Percentiles rank a stretch among this genome's conserved stretches.
These are phyloP conservation scores for Chrosomus eos DNA, from an alignment of 2,797 vertebrate genomes.

Conservation along the genomic window DNA sequence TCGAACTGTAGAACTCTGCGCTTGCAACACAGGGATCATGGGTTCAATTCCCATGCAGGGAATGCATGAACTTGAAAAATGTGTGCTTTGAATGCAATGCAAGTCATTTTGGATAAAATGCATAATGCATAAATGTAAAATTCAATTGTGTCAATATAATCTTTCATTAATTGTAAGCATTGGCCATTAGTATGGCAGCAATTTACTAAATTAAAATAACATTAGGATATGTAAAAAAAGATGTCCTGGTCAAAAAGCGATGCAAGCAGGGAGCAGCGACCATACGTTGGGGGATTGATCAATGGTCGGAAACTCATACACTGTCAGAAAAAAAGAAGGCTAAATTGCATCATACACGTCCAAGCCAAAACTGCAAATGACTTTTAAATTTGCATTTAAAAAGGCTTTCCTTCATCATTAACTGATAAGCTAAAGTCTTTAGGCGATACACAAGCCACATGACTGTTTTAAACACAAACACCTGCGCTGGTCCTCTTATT, in stretches of 20 bases:
- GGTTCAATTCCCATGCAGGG: neutral
- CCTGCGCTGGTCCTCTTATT: neutral
- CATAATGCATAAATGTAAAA: neutral
- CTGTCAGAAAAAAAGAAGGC: no score
- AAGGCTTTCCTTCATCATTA: conserved; percentile 29
- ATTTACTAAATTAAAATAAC: neutral
- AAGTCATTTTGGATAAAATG: neutral
- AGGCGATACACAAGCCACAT: neutral
- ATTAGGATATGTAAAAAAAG: neutral
- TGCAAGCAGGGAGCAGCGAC: no score
- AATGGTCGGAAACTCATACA: neutral
- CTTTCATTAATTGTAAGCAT: neutral
- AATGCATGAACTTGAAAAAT: neutral
- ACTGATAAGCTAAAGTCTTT: conserved; percentile 22
- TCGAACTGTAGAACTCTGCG: neutral
- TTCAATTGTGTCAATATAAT: neutral
- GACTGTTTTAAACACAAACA: conserved; percentile 1
- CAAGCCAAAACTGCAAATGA: neutral
- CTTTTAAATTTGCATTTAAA: conserved; percentile 32
- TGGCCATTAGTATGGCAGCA: neutral
- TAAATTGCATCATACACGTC: neutral
- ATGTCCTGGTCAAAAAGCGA: neutral
- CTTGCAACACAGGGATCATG: neutral
- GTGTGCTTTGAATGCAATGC: neutral
- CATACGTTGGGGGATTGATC: no score